Conservation (phyloP, 1,140 invertebrate species). For the Acromyrmex heyeri region DNA sequence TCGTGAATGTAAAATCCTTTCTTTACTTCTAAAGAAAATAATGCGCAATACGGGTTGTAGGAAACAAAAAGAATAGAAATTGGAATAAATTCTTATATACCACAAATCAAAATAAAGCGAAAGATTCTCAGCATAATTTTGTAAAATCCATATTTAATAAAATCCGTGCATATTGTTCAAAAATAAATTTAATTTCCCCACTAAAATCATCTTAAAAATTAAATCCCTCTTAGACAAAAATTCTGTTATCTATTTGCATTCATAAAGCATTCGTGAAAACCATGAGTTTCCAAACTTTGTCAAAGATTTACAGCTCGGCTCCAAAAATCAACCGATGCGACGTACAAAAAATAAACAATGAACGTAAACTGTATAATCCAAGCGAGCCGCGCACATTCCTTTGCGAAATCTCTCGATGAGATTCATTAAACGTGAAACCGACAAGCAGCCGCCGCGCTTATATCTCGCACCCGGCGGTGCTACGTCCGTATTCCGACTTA, state of each 20-base stretch:
- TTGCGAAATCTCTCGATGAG: constrained; percentile 29
- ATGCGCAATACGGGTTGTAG: neutral
- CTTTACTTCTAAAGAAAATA: constrained; percentile 1
- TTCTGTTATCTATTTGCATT: neutral
- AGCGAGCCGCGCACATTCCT: neutral
- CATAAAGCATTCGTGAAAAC: neutral
- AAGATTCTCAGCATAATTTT: neutral
- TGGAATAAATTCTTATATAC: neutral
- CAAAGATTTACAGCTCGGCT: neutral
- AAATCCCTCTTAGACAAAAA: neutral
- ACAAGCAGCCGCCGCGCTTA: neutral
- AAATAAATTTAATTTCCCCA: neutral
- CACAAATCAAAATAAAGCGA: neutral
- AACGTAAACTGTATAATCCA: neutral
- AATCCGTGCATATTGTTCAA: neutral
- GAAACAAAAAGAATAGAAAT: constrained; percentile 5
- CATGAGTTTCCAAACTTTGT: neutral
- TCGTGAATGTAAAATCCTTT: constrained; percentile 19
- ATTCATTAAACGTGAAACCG: constrained; percentile 44
- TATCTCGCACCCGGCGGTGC: neutral
- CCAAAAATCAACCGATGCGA: neutral
- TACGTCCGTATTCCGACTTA: constrained; percentile 23
- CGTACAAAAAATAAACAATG: neutral
- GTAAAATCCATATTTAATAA: neutral
- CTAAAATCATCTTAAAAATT: neutral